Evolutionary conservation across 2,797 vertebrate species (phyloP), one percentile per base, ranked within the genome.

Genomic region (Macroramphosus scolopax): DNA sequence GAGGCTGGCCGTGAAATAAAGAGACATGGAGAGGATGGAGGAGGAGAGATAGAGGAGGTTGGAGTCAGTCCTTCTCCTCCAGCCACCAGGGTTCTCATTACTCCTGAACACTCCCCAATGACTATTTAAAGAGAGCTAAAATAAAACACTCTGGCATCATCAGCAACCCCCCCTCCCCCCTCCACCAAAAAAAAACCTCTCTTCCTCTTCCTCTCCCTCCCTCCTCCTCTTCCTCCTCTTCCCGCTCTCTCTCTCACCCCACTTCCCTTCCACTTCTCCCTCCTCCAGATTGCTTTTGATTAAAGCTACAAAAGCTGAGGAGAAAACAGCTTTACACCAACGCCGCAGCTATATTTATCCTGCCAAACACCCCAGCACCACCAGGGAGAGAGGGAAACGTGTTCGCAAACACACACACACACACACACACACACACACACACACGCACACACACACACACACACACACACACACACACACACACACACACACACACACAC

Each of bases 231-330:
- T 39, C 35, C 39, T 35, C 51, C 33, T 37, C 7, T 43, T 42
- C 57, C 30, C 43, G 7, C 51, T 30, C 17, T 49, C 45, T 42
- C 46, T 31, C 41, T 42, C 46, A 30, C 61, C 56, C 36, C 45
- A 41, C 57, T 55, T 71, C 72, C 52, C 68, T 68, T 78, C 80
- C 63, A 67, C 81, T 80, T 57, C 75, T 85, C 68, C 72, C 68
- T 89, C 81, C 84, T 89, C 86, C 83, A 89, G 87, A 90, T 88
- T 88, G 84, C 82, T 89, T 90, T 87, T 89, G 87, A 89, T 91
- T 90, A 89, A 90, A 89, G 84, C 85, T 88, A 84, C 82, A 87
- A 86, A 86, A 87, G 77, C 78, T 25, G 58, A 80, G 65, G 77
- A 87, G 78, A 80, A 80, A 84, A 83, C 81, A 82, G 83, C 76